These are phyloP conservation scores for Sylvia borin DNA, from an alignment of 2,797 vertebrate species.

Conservation along the genomic window DNA sequence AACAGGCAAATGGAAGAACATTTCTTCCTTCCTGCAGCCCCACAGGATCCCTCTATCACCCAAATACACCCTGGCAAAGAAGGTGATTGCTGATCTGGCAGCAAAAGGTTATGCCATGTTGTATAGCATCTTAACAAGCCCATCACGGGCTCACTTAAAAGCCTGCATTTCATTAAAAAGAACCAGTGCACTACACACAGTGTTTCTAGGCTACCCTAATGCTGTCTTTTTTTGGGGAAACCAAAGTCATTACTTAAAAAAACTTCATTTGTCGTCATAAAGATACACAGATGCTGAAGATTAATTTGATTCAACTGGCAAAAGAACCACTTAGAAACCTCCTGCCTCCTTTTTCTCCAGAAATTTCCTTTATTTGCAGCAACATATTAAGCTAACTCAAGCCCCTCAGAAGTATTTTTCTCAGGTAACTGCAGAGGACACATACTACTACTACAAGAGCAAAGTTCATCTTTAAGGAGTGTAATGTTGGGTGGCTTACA, in stretches of 20 bases:
- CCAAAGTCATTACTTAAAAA: neutral
- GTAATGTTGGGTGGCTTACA: conserved; percentile 78
- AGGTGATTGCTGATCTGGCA: neutral
- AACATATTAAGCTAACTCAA: neutral
- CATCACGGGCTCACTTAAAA: neutral
- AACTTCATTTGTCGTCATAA: neutral
- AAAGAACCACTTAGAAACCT: neutral
- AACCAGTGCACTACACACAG: rapidly evolving
- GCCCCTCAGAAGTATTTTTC: neutral
- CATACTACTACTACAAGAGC: neutral
- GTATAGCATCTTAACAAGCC: neutral
- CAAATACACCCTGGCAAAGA: neutral
- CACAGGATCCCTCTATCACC: neutral
- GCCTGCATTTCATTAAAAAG: neutral
- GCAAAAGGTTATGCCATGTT: neutral
- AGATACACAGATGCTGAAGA: neutral
- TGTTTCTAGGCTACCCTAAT: neutral
- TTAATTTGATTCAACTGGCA: neutral
- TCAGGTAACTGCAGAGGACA: neutral
- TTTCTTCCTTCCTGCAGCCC: neutral
- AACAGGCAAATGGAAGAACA: neutral
- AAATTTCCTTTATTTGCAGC: neutral
- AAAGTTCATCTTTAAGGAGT: neutral
- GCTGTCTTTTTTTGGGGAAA: neutral
- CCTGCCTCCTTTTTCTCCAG: neutral